phyloP scores from a whole-genome alignment of 2,888 invertebrate genomes.

The Schizaphis graminum region DNA sequence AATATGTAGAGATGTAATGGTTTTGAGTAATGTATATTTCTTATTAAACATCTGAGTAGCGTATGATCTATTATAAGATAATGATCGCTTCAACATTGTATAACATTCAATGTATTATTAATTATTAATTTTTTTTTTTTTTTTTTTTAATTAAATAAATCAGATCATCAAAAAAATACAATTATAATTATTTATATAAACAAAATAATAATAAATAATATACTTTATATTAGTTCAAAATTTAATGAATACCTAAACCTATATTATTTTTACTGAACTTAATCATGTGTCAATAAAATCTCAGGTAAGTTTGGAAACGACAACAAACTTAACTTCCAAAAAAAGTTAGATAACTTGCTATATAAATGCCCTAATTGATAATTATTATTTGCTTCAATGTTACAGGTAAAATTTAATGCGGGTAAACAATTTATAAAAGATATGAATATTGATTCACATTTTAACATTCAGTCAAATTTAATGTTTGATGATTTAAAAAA shows the following conservation, averaged over 20 bases:
- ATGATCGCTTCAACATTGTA: not conserved
- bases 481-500: conserved; percentile 37
- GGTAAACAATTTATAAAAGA: conserved; percentile 57
- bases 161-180: not conserved
- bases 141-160: not conserved
- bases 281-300: too few relatives aligned
- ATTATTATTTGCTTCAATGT: conserved; percentile 22
- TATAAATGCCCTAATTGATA: not conserved
- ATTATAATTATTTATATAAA: not conserved
- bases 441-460: conserved; percentile 2
- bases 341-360: not conserved
- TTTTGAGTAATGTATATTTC: not conserved
- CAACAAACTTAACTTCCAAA: not conserved
- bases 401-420: conserved; percentile 45
- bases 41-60: not conserved
- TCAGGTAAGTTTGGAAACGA: too few relatives aligned
- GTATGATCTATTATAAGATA: too few relatives aligned
- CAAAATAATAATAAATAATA: too few relatives aligned
- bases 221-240: too few relatives aligned
- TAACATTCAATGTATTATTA: not conserved
- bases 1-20: not conserved
- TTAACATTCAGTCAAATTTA: conserved; percentile 38
- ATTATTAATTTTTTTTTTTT: not conserved
- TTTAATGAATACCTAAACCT: too few relatives aligned
- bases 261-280: too few relatives aligned